Evolutionary conservation across 2,797 vertebrate species (phyloP), one percentile per base, ranked within the genome.

Genomic region (Champsocephalus esox): DNA sequence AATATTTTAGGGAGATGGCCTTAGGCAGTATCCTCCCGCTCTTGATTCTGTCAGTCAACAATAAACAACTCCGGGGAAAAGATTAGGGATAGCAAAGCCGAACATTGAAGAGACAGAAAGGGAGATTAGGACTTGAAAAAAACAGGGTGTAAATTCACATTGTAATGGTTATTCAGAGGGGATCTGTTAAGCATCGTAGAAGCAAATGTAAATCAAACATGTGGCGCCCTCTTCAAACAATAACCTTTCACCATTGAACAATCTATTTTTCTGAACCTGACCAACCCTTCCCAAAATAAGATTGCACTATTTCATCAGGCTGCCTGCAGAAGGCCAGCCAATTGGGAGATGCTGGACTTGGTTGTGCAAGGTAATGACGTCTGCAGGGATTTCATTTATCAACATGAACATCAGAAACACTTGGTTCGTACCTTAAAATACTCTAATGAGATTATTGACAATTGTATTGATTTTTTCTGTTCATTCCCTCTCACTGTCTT

Each of bases 241-340:
- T 14, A 66, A 17, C 19, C 11, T 7, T 54, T 66, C 41, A 66
- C 41, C 63, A 78, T 13, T 8, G 14, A 63, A 56, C 52, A 50
- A 64, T 70, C 49, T 66, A 21, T 54, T 51, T 68, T 60, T 65
- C 9, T 8, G 9, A 81, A 28, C 79, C 75, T 77, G 68, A 73
- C 62, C 80, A 75, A 78, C 52, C 61, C 60, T 79, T 87, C 85
- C 77, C 46, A 86, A 88, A 87, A 89, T 86, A 88, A 84, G 60
- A 58, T 74, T 13, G 45, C 73, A 43, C 65, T 34, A 11, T 81
- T 83, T 83, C 62, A 84, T 77, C 81, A 76, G 49, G 58, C 75
- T 56, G 51, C 4, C 45, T 55, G 64, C 68, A 12, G 11, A 11
- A 54, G 70, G 56, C 48, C 9, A 3, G 64, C 66, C 49, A 28